Conservation (phyloP, 2,888 invertebrate species). For the Spialia ferax region DNA sequence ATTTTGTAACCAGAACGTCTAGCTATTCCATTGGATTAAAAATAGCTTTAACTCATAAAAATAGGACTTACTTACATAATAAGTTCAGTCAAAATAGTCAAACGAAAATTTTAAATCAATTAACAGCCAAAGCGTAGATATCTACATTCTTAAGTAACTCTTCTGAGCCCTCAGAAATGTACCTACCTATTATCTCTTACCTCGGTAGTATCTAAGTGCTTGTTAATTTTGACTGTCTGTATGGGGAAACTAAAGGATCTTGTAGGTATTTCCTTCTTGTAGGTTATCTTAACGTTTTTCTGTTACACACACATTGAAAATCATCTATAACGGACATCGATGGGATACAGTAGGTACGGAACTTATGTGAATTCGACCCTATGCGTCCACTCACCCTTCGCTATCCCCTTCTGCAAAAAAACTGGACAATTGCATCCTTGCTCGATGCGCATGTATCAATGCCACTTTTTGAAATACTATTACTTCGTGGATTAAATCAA, state of each 20-base stretch:
- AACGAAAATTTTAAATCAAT: no score
- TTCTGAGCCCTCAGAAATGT: no score
- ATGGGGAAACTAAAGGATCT: not conserved
- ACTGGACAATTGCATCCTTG: constrained; percentile 75
- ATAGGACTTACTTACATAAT: no score
- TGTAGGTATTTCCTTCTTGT: not conserved
- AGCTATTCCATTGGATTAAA: no score
- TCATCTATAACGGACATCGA: constrained; percentile 25
- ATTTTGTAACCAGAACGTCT: no score
- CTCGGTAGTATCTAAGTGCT: no score
- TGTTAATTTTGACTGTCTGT: no score
- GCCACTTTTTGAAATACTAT: constrained; percentile 48
- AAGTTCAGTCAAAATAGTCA: no score
- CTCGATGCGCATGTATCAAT: constrained; percentile 78
- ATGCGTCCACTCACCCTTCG: constrained; percentile 61
- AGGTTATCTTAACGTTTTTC: constrained; percentile 5
- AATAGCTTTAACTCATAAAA: no score
- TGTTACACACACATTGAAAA: constrained; percentile 22
- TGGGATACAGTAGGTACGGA: constrained; percentile 40
- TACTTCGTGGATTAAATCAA: not conserved
- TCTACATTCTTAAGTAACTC: no score
- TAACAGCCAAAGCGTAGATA: no score
- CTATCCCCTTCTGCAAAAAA: constrained; percentile 67
- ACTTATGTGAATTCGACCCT: constrained; percentile 53
- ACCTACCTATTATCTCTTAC: no score